A percentile compares a stretch with the other conserved stretches of the same genome.
phyloP scores from a whole-genome alignment of 2,113 vertebrate species.

The Eulacestoma nigropectus region DNA sequence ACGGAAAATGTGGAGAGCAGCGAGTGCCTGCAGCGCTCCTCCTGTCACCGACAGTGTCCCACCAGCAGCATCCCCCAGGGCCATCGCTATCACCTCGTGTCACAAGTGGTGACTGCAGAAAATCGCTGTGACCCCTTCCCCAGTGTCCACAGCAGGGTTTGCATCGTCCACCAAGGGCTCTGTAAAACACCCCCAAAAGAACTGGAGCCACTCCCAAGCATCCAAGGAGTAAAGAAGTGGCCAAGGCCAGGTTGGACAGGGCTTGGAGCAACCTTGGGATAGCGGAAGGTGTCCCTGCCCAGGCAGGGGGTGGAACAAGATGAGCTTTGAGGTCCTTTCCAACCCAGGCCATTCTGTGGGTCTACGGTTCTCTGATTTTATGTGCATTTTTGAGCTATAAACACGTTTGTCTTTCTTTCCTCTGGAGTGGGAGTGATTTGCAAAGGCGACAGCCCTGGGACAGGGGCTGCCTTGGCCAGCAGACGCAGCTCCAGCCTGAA shows the following conservation, averaged over 20 bases:
- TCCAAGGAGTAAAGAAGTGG: neutral
- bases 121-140: accelerated
- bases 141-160: accelerated
- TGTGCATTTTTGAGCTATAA: neutral
- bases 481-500: neutral
- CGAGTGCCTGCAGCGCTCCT: accelerated
- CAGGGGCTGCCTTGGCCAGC: neutral
- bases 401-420: neutral
- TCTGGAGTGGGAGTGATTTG: neutral
- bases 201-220: neutral
- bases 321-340: neutral
- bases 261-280: neutral
- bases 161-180: accelerated
- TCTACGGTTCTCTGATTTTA: neutral
- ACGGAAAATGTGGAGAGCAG: neutral
- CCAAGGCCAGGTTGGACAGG: neutral
- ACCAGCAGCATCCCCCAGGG: accelerated
- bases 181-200: neutral
- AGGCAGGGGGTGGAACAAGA: neutral
- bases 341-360: neutral
- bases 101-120: neutral
- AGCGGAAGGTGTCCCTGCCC: neutral
- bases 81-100: accelerated
- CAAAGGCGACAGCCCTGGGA: neutral
- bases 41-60: neutral